Evolutionary conservation across 2,888 invertebrate species (phyloP), one percentile per base, ranked within the genome.

Genomic region (Punctoribates punctum): DNA sequence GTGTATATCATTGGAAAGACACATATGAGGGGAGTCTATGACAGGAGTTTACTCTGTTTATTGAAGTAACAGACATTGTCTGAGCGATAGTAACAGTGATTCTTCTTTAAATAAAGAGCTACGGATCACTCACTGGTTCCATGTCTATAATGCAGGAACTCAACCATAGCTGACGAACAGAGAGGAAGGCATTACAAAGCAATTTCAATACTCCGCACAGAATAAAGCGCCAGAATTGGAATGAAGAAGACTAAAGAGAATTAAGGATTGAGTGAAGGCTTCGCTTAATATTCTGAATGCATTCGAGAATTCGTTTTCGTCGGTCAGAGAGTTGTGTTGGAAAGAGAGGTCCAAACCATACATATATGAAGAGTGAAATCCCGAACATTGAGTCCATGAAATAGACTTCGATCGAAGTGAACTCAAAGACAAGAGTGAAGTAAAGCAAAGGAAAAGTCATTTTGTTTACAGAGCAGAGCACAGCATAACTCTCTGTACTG

Each of bases 161-260:
- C 54, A 54, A 8, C 54, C 15, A 6, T 54, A 20, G 20, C 17
- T 23, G 57, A 34, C 34, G 25, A 57, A 25, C 23, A 25, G 25
- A 57, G 25, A 54, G 54, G 54, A 17, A 54, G 54, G 57, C 57
- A 57, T 57, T 57, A 57, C 57, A 57, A 25, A n/a, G 57, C 57
- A 57, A 57, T 57, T 57, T 57, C 57, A 17, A 34, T 34, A 34
- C 34, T 5, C 34, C 3, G 34, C 34, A 34, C 34, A 34, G 34
- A 34, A 34, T 34, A 34, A 34, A 34, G 34, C 3, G 34, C 34
- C 34, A 34, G 34, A 34, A 34, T 34, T 34, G 4, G 4, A 34
- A 34, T 34, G 34, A 34, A 34, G 34, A 34, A 34, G 34, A n/a
- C 48, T 48, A 25, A 23, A 25, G 25, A 25, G 25, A 57, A 57